Evolutionary conservation across 35 echinoderm and acorn worm species (phyloP).

Genomic region (Patiria miniata): DNA sequence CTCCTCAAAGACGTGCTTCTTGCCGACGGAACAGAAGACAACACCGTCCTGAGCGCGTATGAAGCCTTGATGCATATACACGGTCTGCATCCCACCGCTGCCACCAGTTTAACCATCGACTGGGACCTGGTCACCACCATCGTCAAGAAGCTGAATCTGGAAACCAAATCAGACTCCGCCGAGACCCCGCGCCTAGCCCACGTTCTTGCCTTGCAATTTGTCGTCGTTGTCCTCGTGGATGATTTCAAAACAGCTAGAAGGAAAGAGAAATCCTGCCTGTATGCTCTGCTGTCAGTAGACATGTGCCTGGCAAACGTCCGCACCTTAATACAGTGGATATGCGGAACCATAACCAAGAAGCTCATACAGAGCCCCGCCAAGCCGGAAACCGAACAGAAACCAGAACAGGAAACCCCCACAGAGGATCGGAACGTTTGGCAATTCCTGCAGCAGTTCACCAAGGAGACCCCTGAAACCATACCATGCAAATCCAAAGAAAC

Average conservation of each 20-base stretch:
- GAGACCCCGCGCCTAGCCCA: not conserved
- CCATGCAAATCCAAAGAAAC: too few species aligned
- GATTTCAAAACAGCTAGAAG: not conserved
- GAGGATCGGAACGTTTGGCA: not conserved
- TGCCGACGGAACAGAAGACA: not conserved
- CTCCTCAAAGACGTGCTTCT: slow-evolving; percentile 2
- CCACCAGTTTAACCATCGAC: not conserved
- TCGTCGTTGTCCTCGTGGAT: not conserved
- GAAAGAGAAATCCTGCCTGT: not conserved
- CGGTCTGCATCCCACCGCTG: not conserved
- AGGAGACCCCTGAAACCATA: not conserved
- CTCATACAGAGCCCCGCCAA: not conserved
- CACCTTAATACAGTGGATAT: not conserved
- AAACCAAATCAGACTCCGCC: not conserved
- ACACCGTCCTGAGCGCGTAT: not conserved
- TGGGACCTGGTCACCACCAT: slow-evolving; percentile 1
- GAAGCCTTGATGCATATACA: not conserved
- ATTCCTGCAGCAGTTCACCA: not conserved
- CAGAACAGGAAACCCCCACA: not conserved
- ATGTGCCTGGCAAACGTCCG: not conserved
- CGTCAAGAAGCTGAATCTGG: not conserved
- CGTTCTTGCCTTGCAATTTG: slow-evolving; percentile 4
- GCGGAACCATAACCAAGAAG: not conserved
- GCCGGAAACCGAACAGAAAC: not conserved
- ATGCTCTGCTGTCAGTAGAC: slow-evolving; percentile 13